Evolutionary conservation across 2,113 vertebrate species (phyloP).

Genomic region (Platysteira castanea): DNA sequence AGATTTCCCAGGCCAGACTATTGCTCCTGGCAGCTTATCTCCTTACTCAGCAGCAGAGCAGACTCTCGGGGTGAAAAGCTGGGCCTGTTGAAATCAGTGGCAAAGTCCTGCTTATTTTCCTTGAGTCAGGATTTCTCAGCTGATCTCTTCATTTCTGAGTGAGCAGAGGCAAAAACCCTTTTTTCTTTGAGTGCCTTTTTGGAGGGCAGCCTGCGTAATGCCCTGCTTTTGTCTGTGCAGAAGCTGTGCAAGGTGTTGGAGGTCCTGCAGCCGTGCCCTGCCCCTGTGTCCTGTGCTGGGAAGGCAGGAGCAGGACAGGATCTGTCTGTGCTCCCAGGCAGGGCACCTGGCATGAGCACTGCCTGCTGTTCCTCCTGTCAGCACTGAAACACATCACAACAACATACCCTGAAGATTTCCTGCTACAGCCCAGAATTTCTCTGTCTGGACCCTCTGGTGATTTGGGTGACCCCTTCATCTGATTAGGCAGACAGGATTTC

Average conservation of each 20-base stretch:
- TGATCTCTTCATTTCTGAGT: not conserved
- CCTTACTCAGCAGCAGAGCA: not conserved
- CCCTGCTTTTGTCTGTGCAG: not conserved
- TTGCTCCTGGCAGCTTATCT: constrained; percentile 32
- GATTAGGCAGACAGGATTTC: not conserved
- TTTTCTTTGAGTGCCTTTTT: not conserved
- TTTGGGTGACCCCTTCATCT: not conserved
- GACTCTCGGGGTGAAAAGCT: not conserved
- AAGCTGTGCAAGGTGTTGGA: not conserved
- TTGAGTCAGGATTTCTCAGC: not conserved
- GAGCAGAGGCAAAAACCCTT: not conserved
- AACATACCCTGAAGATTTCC: not conserved
- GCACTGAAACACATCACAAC: not conserved
- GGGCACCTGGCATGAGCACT: not conserved
- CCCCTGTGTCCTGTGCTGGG: not conserved
- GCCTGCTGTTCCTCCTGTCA: not conserved
- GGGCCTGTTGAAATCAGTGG: constrained; percentile 19
- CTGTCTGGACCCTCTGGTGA: not conserved
- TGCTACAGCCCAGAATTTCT: not conserved
- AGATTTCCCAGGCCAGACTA: not conserved
- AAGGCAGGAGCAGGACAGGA: not conserved
- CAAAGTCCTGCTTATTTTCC: constrained; percentile 26
- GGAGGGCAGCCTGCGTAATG: not conserved
- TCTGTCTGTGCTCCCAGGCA: not conserved
- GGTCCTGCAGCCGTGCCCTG: not conserved